Base-by-base conservation (phyloP, 2,888 invertebrate genomes). In the Petrolisthes cinctipes region DNA sequence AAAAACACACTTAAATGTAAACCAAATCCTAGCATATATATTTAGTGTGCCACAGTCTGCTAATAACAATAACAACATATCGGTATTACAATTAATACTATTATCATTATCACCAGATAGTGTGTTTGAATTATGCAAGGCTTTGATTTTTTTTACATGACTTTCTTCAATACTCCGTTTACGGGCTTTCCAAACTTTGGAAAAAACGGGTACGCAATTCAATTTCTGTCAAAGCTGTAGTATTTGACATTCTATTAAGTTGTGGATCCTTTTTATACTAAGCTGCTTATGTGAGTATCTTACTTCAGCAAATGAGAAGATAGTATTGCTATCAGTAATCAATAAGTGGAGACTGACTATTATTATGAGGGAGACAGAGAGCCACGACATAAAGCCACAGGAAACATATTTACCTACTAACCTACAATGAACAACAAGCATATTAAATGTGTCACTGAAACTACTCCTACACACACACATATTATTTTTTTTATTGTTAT, bases 151-250 rank as follows among this genome's bases (percentile, higher is more conserved):
- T 11, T 75, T 56, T 17, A 83, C 54, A 37, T 37, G 37, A 37
- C 37, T 37, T 37, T 37, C 37, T 37, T 37, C 37, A 37, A 23
- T 56, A 37, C 73, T 71, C 56, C 17, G n/a, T 17, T 37, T 66
- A 23, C 76, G 20, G 17, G 37, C 56, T 14, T 66, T 56, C 56
- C 37, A 17, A n/a, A 66, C 23, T n/a, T 51, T 53, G n/a, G 61
- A 61, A 51, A 61, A 54, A 66, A 56, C 76, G 23, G 7, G 54
- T 17, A 75, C 51, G 68, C 51, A 14, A 37, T 54, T 79, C 17
- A 54, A 51, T 80, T 84, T 75, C 84, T 88, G 87, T 88, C 87
- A 88, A 81, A 88, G 87, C n/a, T 84, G 81, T 66, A 66, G 37
- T 37, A 68, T 61, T 66, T 73, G 17, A 37, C 54, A 9, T n/a